phyloP scores from a whole-genome alignment of 2,888 invertebrate species.

The Cephus pulcher region DNA sequence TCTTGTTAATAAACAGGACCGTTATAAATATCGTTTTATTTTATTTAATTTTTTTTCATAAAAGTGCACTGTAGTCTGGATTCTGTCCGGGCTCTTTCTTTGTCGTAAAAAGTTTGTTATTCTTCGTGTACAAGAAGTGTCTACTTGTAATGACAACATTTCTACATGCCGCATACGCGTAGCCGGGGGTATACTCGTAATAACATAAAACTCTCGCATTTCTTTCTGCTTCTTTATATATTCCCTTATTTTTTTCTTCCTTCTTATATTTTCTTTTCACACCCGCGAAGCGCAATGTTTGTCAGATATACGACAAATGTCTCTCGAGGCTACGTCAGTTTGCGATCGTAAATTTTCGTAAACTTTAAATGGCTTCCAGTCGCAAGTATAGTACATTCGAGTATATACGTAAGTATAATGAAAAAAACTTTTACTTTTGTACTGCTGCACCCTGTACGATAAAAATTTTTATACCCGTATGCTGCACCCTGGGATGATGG shows the following conservation, averaged over 20 bases:
- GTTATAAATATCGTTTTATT: not conserved
- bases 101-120: not conserved
- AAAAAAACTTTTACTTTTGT: not conserved
- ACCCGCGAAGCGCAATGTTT: not conserved
- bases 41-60: not conserved
- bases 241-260: not conserved
- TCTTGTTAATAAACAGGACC: not conserved
- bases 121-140: not conserved
- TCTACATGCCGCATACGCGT: not conserved
- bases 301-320: not conserved
- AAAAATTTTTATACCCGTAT: not conserved
- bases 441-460: not conserved
- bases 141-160: not conserved
- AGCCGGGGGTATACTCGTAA: not conserved
- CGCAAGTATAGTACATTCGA: not conserved
- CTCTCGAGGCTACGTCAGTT: not conserved
- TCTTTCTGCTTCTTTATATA: not conserved
- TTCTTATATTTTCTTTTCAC: not conserved
- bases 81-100: not conserved
- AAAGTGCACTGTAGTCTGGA: not conserved
- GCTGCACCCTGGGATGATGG: not conserved
- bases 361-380: not conserved
- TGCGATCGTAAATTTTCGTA: not conserved
- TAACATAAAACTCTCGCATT: not conserved
- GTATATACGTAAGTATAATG: not conserved